A percentile compares a stretch with the other conserved stretches of the same genome.
phyloP scores from a whole-genome alignment of 2,797 vertebrate species.

The Apogon talboti region DNA sequence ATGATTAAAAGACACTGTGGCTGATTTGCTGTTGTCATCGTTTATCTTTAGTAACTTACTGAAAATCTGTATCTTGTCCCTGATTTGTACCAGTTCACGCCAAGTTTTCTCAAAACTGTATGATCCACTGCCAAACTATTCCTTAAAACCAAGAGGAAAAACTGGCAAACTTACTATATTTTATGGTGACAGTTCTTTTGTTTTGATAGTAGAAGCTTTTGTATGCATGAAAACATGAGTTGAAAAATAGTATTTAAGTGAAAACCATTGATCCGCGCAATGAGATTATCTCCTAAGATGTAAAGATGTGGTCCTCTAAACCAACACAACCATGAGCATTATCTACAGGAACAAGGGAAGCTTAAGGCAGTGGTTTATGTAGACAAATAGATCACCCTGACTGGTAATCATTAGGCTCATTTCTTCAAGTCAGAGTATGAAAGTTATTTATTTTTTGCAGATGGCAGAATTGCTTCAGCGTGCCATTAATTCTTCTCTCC shows the following conservation, averaged over 20 bases:
- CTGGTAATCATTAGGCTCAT: slow-evolving; percentile 31
- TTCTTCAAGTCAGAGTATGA: slow-evolving; percentile 37
- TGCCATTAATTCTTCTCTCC: background rate
- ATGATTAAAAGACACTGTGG: slow-evolving; percentile 19
- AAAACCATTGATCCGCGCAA: background rate
- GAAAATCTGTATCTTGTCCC: slow-evolving; percentile 11
- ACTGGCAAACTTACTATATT: too few relatives aligned
- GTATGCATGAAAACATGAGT: slow-evolving; percentile 4
- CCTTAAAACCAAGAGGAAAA: too few relatives aligned
- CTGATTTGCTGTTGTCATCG: slow-evolving; percentile 14
- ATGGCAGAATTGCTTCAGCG: slow-evolving; percentile 15
- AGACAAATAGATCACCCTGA: slow-evolving; percentile 20
- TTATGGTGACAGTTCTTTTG: too few relatives aligned
- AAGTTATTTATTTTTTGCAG: slow-evolving; percentile 42
- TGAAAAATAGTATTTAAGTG: background rate
- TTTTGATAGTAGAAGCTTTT: background rate
- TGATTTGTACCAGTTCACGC: too few relatives aligned
- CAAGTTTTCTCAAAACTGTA: too few relatives aligned
- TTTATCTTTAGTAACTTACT: slow-evolving; percentile 11
- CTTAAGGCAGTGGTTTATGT: slow-evolving; percentile 15
- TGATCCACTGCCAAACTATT: too few relatives aligned
- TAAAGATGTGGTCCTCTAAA: background rate
- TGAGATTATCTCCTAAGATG: slow-evolving; percentile 1
- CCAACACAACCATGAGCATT: slow-evolving; percentile 13
- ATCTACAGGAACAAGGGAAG: slow-evolving; percentile 11